These are phyloP conservation scores for Ptilorrhoa leucosticta DNA, from an alignment of 2,113 vertebrate genomes.

Conservation along the genomic window DNA sequence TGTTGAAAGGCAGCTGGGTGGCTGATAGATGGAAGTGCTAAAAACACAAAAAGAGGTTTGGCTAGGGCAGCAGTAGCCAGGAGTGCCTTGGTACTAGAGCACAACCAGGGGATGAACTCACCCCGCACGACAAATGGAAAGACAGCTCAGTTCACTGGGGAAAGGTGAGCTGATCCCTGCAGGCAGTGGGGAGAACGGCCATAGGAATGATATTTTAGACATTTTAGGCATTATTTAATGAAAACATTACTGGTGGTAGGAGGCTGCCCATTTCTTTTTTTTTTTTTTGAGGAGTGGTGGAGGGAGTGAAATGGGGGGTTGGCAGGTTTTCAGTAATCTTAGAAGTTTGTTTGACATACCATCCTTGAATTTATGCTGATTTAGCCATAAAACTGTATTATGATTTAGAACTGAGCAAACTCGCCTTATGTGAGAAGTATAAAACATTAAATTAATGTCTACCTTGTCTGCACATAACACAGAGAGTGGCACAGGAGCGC, in stretches of 20 bases:
- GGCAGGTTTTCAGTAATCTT: neutral
- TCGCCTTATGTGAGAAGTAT: neutral
- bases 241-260: neutral
- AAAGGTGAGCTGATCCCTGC: neutral
- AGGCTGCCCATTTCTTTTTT: neutral
- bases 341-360: neutral
- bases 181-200: too few species aligned
- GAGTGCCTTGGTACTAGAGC: neutral
- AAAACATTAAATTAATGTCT: neutral
- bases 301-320: neutral
- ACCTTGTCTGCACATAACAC: neutral
- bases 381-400: neutral
- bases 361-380: neutral
- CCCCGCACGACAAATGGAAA: rapidly evolving
- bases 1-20: neutral
- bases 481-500: neutral
- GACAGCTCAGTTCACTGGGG: neutral
- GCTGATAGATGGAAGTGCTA: neutral
- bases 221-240: neutral
- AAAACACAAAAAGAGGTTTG: neutral
- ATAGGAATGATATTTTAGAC: neutral
- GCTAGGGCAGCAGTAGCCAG: neutral
- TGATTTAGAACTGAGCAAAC: neutral
- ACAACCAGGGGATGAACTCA: neutral
- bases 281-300: rapidly evolving